These are phyloP conservation scores for Limanda limanda DNA, from an alignment of 2,113 vertebrate genomes.

Conservation along the genomic window DNA sequence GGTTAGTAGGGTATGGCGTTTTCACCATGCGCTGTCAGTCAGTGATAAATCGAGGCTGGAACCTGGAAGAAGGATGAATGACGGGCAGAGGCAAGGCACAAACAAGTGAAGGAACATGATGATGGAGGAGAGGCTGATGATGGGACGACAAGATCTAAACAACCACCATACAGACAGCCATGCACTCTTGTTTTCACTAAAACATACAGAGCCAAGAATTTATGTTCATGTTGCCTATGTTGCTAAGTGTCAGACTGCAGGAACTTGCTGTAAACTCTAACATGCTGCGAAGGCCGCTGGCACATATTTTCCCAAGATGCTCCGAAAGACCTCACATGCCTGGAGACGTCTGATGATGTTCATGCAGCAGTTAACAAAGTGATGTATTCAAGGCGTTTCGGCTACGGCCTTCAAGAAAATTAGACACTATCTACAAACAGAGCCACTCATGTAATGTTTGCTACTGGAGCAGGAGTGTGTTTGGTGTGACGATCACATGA, in stretches of 20 bases:
- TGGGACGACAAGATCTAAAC: conserved; percentile 24
- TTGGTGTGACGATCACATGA: conserved; percentile 2
- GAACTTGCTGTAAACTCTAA: conserved; percentile 18
- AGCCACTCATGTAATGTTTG: background rate
- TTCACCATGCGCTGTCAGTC: conserved; percentile 73
- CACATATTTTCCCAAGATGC: conserved; percentile 25
- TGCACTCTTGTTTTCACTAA: conserved; percentile 28
- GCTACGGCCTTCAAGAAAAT: conserved; percentile 17
- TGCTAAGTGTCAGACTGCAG: conserved; percentile 2
- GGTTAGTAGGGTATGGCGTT: conserved; percentile 66
- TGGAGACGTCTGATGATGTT: conserved; percentile 26
- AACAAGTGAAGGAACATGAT: conserved; percentile 14
- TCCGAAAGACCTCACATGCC: conserved; percentile 49
- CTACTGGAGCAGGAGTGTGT: background rate
- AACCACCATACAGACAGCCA: conserved; percentile 35
- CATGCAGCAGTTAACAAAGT: conserved; percentile 50
- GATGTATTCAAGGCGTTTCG: conserved; percentile 36
- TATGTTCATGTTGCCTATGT: background rate
- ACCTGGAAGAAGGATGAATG: conserved; percentile 58
- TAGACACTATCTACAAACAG: conserved; percentile 4
- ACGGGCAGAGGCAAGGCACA: background rate
- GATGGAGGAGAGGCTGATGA: conserved; percentile 9
- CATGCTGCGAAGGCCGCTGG: conserved; percentile 42
- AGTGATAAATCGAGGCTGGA: conserved; percentile 51
- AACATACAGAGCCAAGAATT: background rate